Evolutionary conservation across 2,113 vertebrate species (phyloP).

Genomic region (Daboia siamensis): DNA sequence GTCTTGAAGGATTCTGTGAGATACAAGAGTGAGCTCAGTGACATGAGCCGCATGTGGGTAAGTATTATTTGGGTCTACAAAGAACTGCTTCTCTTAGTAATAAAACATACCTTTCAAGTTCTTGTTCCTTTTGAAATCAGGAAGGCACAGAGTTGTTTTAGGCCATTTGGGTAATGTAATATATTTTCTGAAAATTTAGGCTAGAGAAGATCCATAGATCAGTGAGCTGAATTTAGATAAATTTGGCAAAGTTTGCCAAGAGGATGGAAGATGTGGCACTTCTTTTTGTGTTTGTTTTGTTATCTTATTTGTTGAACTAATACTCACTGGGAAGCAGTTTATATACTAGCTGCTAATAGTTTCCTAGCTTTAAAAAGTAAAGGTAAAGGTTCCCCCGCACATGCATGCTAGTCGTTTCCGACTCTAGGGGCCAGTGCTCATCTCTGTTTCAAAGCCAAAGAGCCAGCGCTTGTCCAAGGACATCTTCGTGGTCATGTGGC

Average conservation of each 20-base stretch:
- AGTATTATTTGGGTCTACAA: slow-evolving; percentile 32
- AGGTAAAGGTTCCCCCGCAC: too few species aligned
- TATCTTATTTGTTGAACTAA: background rate
- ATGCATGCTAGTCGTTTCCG: too few species aligned
- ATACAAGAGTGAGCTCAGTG: slow-evolving; percentile 89
- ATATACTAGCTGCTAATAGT: background rate
- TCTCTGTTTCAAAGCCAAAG: too few species aligned
- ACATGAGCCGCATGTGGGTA: slow-evolving; percentile 99
- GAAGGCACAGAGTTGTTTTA: background rate
- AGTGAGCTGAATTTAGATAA: background rate
- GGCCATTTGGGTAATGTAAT: background rate
- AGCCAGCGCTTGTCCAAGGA: too few species aligned
- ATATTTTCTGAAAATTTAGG: background rate
- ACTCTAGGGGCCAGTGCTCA: too few species aligned
- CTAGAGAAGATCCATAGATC: background rate
- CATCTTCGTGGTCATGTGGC: too few species aligned
- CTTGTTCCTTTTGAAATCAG: background rate
- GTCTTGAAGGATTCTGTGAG: slow-evolving; percentile 95
- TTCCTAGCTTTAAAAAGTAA: too few species aligned
- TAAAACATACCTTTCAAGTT: background rate
- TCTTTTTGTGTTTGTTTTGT: background rate
- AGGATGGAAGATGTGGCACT: background rate
- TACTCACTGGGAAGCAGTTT: background rate
- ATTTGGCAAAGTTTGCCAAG: background rate
- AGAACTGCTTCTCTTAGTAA: background rate